Conservation (phyloP, 2,888 invertebrate species). For the Philereme vetulata region DNA sequence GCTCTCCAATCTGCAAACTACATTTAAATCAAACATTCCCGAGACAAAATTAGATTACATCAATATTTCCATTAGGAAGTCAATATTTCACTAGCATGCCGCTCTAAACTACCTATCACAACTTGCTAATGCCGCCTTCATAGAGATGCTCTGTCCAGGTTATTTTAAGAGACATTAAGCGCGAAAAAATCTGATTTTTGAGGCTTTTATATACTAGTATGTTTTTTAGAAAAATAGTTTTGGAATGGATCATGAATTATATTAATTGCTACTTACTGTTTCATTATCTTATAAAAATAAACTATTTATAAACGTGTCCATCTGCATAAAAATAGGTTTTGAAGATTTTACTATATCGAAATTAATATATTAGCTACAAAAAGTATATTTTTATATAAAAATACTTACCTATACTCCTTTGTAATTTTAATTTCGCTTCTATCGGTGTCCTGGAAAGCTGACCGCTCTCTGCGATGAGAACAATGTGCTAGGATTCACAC, state of each 20-base stretch:
- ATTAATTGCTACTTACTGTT: too few species aligned
- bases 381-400: too few species aligned
- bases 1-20: conserved; percentile 14
- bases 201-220: too few species aligned
- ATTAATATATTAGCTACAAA: too few species aligned
- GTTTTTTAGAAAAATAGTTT: too few species aligned
- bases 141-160: conserved; percentile 14
- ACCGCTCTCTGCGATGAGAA: conserved; percentile 7
- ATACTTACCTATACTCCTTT: too few species aligned
- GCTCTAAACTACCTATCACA: conserved; percentile 8
- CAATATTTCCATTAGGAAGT: conserved; percentile 38
- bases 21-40: conserved; percentile 25
- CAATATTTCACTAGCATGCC: conserved; percentile 24
- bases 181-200: background rate
- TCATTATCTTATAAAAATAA: too few species aligned
- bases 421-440: background rate
- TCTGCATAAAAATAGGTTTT: too few species aligned
- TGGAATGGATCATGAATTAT: too few species aligned
- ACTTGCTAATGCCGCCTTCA: conserved; percentile 10
- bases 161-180: conserved; percentile 3
- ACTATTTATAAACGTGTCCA: too few species aligned
- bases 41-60: conserved; percentile 36
- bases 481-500: conserved; percentile 26
- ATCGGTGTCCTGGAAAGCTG: background rate
- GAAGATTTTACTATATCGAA: too few species aligned